phyloP scores from a whole-genome alignment of 2,888 invertebrate genomes.

The Galerucella calmariensis region DNA sequence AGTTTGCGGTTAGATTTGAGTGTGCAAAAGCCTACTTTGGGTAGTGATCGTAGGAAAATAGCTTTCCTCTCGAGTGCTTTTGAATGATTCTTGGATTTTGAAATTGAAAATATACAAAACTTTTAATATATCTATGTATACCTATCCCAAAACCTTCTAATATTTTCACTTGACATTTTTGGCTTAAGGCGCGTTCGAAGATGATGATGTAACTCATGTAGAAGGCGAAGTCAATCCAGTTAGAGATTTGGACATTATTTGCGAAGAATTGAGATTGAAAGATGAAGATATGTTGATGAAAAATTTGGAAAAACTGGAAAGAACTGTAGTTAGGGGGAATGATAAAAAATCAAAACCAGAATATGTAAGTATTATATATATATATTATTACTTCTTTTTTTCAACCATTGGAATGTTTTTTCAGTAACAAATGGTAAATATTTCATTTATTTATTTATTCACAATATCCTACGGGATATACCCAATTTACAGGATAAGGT shows the following conservation, averaged over 20 bases:
- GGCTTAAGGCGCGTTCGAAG: slow-evolving; percentile 89
- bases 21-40: too few relatives aligned
- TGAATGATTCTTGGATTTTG: too few relatives aligned
- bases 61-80: too few relatives aligned
- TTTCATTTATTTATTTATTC: too few relatives aligned
- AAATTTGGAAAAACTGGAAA: slow-evolving; percentile 88
- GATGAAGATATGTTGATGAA: slow-evolving; percentile 90
- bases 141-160: too few relatives aligned
- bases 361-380: slow-evolving; percentile 75
- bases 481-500: too few relatives aligned
- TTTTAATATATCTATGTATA: background rate
- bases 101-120: too few relatives aligned
- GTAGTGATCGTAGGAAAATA: too few relatives aligned
- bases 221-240: slow-evolving; percentile 99
- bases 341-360: slow-evolving; percentile 97
- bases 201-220: slow-evolving; percentile 96
- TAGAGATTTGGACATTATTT: slow-evolving; percentile 95
- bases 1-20: too few relatives aligned
- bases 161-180: background rate
- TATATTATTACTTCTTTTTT: background rate
- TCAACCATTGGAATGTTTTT: background rate
- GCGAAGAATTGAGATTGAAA: slow-evolving; percentile 93
- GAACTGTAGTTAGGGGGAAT: slow-evolving; percentile 81
- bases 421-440: too few relatives aligned
- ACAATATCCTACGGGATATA: too few relatives aligned